Base-by-base conservation (phyloP, 2,888 invertebrate genomes). In the Neocrepidodera transversa region DNA sequence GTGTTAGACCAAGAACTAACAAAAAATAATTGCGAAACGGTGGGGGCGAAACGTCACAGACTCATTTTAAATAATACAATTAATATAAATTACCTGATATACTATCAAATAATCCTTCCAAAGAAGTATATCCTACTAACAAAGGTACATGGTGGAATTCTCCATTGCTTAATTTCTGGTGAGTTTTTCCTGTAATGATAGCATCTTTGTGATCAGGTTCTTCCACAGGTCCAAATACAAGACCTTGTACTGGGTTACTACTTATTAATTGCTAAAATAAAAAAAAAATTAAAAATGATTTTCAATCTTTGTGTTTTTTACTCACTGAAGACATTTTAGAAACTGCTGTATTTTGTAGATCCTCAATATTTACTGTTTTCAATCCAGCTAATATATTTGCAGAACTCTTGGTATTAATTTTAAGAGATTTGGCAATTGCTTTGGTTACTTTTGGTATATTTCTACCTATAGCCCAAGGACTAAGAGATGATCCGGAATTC, bases 91-190 rank as follows among this genome's bases (percentile, higher is more conserved):
- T 51, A 59, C 59, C 48, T 36, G 59, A 2, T n/a, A 59, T 6
- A 7, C 14, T 3, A 7, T 42, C 36, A 11, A 59, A 8, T 20
- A 42, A 58, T 20, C 48, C 62, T 56, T 70, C 83, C 69, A 82
- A 76, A 0, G 84, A 82, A 60, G 81, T 84, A 63, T 81, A 83
- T 3, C 84, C 84, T 1, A 83, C 81, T 79, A 84, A 81, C 1
- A 83, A 66, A 3, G 84, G 83, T 16, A 84, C 65, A 30, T 58
- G 38, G 10, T 61, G 40, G 45, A 71, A 70, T 18, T 68, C 7
- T 5, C 71, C 71, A 5, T 55, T 48, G 5, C 30, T 11, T 1
- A 70, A 36, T 5, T 57, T 5, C 28, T 68, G 20, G 23, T 70
- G 65, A 26, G 63, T 67, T 17, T 58, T 63, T 6, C 54, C 58